Base-by-base conservation (phyloP, 2,113 vertebrate species). In the Lagenorhynchus albirostris region DNA sequence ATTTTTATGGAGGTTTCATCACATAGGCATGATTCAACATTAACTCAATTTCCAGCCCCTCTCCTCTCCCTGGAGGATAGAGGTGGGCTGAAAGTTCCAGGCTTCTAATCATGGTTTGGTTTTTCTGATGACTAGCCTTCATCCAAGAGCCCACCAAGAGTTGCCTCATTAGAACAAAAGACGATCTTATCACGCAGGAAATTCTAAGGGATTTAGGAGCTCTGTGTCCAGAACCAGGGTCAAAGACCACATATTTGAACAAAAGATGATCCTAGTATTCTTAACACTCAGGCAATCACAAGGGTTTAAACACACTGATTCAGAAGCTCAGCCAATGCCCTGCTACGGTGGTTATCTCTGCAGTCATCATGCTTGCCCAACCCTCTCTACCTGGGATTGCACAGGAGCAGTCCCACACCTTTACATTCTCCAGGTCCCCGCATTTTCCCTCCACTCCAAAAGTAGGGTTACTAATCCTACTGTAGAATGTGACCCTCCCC, bases 81-180 rank as follows among this genome's bases (percentile, higher is more conserved):
- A 6, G 36, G 25, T 13, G 8, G 62, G 29, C 21, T 31, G 31
- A 55, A 44, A 58, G 7, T 86, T 65, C 73, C 55, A 63, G 62
- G 79, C 20, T 76, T 90, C 47, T 90, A 74, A 53, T 71, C 12
- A 36, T 18, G 29, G 8, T 29, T 87, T 55, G 29, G 1, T 80
- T 80, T 53, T 92, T 71, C 53, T 91, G n/a, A 44, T 65, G 29
- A 91, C 29, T 36, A 62, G 13, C 29, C 21, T 17, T 36, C 6
- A 73, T 36, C 73, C 8, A 12, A 76, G n/a, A 87, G 15, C 55
- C 25, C 33, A 53, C 41, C 53, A 86, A 41, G n/a, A 38, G 8
- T 65, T 92, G 29, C 8, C 79, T 71, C 31, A 47, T 82, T 92
- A 82, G 55, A 82, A 36, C 65, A 71, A 71, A 91, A 82, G 77